Base-by-base conservation (phyloP, 2,888 invertebrate species). In the Rutpela maculata region DNA sequence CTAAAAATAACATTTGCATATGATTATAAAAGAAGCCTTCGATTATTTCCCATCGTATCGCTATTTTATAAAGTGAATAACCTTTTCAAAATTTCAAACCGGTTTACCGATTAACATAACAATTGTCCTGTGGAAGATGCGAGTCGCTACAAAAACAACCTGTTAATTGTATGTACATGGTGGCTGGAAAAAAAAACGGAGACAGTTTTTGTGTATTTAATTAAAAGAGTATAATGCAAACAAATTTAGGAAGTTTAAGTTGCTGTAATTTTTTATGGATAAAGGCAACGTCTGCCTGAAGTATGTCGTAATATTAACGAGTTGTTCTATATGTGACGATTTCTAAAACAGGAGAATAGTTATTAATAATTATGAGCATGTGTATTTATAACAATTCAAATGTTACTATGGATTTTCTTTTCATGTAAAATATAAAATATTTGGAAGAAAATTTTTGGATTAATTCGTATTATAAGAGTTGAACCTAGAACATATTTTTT, bases 91-190 rank as follows among this genome's bases (percentile, higher is more conserved):
- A 87, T 88, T 86, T 85, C 83, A 87, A 89, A 89, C 89, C 89
- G 89, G 89, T 89, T 89, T 79, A 79, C 78, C 84, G 86, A 89
- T 89, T 89, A 89, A 87, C 89, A 89, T 89, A 89, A 89, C 89
- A 89, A 89, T 89, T 89, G 89, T 88, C 88, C 88, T 86, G 87
- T 82, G 82, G 83, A 82, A 81, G 84, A 83, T 78, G 81, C 77
- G 80, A 81, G 79, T 77, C 77, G 80, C 87, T 84, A 86, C 86
- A 87, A 88, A 81, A 88, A 89, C 89, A 88, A 89, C 89, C 89
- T 89, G 89, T 89, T 89, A 89, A 89, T 89, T 89, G 88, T 87
- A 80, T 79, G 77, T 83, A 82, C 80, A 81, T 80, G 81, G 79
- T 78, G 80, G 75, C 74, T 66, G 72, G 59, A 78, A 63, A 60